A percentile compares a stretch with the other conserved stretches of the same genome.
These are phyloP conservation scores for Luperina nickerlii DNA, from an alignment of 2,888 invertebrate genomes.

Conservation along the genomic window DNA sequence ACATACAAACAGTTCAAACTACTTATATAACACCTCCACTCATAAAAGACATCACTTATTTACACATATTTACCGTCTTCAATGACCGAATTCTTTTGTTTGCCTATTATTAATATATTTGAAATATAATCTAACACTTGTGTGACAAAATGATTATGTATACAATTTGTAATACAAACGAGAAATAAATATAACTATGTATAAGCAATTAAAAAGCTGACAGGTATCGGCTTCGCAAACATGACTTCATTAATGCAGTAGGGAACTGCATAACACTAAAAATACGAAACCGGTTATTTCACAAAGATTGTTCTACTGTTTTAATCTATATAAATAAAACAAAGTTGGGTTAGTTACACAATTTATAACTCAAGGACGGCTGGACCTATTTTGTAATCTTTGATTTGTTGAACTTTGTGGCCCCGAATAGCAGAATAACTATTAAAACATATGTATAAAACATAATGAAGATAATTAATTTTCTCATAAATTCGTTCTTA, in stretches of 20 bases:
- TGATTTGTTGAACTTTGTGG: too few relatives aligned
- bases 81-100: conserved; percentile 24
- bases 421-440: too few relatives aligned
- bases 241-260: background rate
- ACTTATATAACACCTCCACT: background rate
- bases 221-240: background rate
- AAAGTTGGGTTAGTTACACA: too few relatives aligned
- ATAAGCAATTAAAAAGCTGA: too few relatives aligned
- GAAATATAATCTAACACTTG: background rate
- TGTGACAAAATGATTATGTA: conserved; percentile 5
- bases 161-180: background rate
- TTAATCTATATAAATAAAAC: background rate
- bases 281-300: background rate
- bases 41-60: background rate
- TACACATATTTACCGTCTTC: conserved; percentile 10
- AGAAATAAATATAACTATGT: background rate
- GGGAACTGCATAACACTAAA: background rate
- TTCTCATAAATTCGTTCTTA: background rate
- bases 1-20: background rate
- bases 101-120: conserved; percentile 9
- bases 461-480: too few relatives aligned
- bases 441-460: too few relatives aligned
- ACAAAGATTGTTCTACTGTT: background rate
- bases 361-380: too few relatives aligned
- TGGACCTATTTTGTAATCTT: too few relatives aligned